Conservation (phyloP, 2,797 vertebrate species). For the Sternotherus odoratus region DNA sequence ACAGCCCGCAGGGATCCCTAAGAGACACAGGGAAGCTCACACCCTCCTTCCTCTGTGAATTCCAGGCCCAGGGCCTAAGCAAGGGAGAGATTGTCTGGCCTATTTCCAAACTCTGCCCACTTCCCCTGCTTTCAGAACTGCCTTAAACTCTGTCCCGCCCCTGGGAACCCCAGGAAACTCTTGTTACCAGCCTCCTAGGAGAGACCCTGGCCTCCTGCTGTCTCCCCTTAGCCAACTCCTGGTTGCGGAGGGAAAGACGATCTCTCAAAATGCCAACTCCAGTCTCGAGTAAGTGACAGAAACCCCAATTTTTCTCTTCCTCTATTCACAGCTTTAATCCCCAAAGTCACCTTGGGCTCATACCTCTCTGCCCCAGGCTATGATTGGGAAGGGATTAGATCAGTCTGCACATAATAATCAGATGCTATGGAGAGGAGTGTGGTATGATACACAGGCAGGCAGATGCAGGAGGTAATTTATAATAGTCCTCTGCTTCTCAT, state of each 20-base stretch:
- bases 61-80: background rate
- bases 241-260: background rate
- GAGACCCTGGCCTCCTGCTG: background rate
- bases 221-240: background rate
- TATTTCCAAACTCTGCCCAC: background rate
- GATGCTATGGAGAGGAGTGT: background rate
- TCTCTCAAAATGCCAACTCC: background rate
- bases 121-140: background rate
- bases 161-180: background rate
- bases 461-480: background rate
- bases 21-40: background rate
- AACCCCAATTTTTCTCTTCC: background rate
- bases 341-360: background rate
- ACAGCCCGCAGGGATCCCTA: background rate
- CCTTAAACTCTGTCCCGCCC: background rate
- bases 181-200: background rate
- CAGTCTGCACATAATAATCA: background rate
- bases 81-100: background rate
- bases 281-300: background rate
- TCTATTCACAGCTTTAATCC: background rate
- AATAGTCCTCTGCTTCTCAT: background rate
- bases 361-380: background rate
- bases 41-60: background rate
- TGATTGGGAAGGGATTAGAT: background rate
- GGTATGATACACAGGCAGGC: background rate